A percentile compares a stretch with the other conserved stretches of the same genome.
Conservation (phyloP, 2,797 vertebrate genomes). For the Nasua narica region DNA sequence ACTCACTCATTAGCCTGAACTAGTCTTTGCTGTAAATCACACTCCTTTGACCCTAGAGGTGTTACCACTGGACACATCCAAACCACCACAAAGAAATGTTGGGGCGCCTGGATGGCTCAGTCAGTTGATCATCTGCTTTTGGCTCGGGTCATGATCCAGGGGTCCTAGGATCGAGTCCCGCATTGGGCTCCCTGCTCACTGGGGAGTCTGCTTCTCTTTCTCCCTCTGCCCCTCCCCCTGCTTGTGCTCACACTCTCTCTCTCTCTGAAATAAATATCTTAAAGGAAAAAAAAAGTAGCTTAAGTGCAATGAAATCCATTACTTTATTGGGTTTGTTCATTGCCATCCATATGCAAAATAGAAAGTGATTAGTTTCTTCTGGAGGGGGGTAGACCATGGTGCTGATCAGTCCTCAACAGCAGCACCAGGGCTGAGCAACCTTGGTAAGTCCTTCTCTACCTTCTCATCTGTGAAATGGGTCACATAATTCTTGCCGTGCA, state of each 20-base stretch:
- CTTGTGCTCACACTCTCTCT: too few relatives aligned
- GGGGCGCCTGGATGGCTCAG: too few relatives aligned
- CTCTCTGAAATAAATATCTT: too few relatives aligned
- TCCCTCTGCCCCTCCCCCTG: too few relatives aligned
- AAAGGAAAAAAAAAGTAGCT: not conserved
- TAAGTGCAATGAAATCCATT: not conserved
- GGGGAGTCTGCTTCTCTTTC: too few relatives aligned
- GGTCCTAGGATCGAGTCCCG: too few relatives aligned
- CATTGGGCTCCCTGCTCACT: too few relatives aligned
- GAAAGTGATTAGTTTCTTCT: not conserved
- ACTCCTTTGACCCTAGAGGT: not conserved
- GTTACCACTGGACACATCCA: not conserved
- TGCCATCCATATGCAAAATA: not conserved
- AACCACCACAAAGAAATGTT: not conserved
- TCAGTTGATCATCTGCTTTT: too few relatives aligned
- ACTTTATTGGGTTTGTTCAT: not conserved
- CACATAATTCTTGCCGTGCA: not conserved
- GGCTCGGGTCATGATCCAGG: too few relatives aligned
- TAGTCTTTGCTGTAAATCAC: constrained; percentile 1
- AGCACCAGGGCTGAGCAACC: not conserved
- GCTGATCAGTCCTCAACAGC: not conserved
- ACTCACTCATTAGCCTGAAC: not conserved
- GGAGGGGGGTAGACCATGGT: too few relatives aligned
- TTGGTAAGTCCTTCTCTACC: not conserved
- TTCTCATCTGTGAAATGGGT: not conserved